Conservation (phyloP, 2,113 vertebrate genomes). For the Casuarius casuarius region DNA sequence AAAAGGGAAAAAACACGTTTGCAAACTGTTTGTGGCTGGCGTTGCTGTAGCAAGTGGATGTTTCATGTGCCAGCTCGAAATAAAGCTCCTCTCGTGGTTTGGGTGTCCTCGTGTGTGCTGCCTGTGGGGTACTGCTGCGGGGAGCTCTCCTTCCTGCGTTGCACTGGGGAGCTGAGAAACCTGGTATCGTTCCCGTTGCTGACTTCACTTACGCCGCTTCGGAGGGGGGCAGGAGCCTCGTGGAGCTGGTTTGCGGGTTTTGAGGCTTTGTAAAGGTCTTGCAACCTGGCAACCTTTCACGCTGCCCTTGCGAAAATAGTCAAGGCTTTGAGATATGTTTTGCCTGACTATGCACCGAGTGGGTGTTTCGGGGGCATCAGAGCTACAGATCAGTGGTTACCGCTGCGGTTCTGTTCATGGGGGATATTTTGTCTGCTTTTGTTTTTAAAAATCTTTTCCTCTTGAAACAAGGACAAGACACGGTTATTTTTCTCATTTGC, state of each 20-base stretch:
- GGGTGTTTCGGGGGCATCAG: neutral
- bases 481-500: neutral
- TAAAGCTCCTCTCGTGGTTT: neutral
- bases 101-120: neutral
- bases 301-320: accelerated
- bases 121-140: neutral
- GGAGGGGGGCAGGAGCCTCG: neutral
- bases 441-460: neutral
- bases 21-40: neutral
- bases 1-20: neutral
- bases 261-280: neutral
- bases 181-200: neutral
- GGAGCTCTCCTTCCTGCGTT: neutral
- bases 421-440: neutral
- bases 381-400: neutral
- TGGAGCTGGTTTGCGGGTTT: neutral
- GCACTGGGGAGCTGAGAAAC: accelerated
- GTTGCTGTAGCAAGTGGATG: neutral
- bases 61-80: neutral
- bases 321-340: neutral
- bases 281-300: neutral
- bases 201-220: neutral
- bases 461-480: neutral
- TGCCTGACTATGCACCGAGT: neutral
- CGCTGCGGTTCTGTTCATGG: neutral